These are phyloP conservation scores for Drosophila grimshawi DNA, from an alignment of 1,140 invertebrate genomes.

Conservation along the genomic window DNA sequence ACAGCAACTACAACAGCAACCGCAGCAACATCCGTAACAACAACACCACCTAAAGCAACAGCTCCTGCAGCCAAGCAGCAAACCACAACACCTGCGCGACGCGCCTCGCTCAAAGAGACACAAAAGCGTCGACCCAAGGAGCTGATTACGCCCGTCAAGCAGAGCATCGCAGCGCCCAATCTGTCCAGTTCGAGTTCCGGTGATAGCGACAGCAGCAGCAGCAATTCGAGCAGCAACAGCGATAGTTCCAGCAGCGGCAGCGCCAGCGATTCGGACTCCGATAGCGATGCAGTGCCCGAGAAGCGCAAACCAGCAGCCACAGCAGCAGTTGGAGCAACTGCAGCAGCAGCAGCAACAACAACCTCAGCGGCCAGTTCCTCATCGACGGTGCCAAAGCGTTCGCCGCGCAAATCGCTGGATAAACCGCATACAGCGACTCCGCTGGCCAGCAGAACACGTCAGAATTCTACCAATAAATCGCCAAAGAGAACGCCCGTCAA, in stretches of 20 bases:
- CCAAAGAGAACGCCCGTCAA: slow-evolving; percentile 60
- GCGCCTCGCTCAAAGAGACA: slow-evolving; percentile 58
- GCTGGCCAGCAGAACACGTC: slow-evolving; percentile 53
- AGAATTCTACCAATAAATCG: slow-evolving; percentile 74
- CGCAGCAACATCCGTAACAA: slow-evolving; percentile 16
- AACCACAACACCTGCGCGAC: slow-evolving; percentile 41
- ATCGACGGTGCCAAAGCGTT: slow-evolving; percentile 70
- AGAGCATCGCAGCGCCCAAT: slow-evolving; percentile 64
- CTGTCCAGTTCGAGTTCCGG: slow-evolving; percentile 68
- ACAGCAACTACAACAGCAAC: slow-evolving; percentile 4
- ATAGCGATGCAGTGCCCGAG: slow-evolving; percentile 54
- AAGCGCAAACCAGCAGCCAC: slow-evolving; percentile 28
- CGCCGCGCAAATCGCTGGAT: slow-evolving; percentile 72
- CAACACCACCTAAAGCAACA: slow-evolving; percentile 17
- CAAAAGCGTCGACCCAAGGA: slow-evolving; percentile 62
- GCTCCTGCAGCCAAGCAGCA: slow-evolving; percentile 25
- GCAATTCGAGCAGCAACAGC: slow-evolving; percentile 51
- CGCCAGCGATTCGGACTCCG: slow-evolving; percentile 46
- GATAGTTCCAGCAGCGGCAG: slow-evolving; percentile 58
- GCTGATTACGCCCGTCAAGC: slow-evolving; percentile 49
- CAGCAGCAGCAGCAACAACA: slow-evolving; percentile 4
- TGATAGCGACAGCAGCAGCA: slow-evolving; percentile 55
- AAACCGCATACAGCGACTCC: slow-evolving; percentile 44
- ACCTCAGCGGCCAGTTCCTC: neutral
- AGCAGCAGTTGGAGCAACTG: neutral